Base-by-base conservation (phyloP, 2,888 invertebrate genomes). In the Cheilosia vernalis region DNA sequence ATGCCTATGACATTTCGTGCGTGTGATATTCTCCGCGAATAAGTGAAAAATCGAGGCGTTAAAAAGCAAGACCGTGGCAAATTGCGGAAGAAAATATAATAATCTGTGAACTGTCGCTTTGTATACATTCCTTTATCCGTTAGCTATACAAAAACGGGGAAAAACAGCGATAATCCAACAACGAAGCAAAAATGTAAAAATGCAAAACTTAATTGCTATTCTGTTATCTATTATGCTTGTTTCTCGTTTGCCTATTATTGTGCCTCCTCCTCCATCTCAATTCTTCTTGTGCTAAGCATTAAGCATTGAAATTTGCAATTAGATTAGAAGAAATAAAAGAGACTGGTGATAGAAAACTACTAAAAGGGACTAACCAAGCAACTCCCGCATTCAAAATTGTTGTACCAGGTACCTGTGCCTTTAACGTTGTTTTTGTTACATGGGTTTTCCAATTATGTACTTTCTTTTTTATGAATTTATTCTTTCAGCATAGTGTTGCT, bases 181-280 rank as follows among this genome's bases (percentile, higher is more conserved):
- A 66, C 64, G 55, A 78, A 69, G 53, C 37, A 60, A 21, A 66
- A 19, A 27, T 58, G 80, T 73, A 73, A 78, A 77, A 63, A 69
- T 82, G 77, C 70, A 82, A 79, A 84, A 70, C 69, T 55, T 55
- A 76, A 80, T 80, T 60, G 47, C 64, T 70, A 40, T 73, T 69
- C 21, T 70, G 58, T 64, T 81, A 78, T 78, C 73, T 69, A 47
- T 58, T 63, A 78, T 78, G 67, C 63, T 79, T 69, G 64, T 47
- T 84, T 74, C 80, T 66, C 64, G 74, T 61, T 74, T 73, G 53
- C 44, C 42, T 49, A 24, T 9, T 27, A 27, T 21, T n/a, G 15
- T 53, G 21, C 60, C 47, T 44, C 51, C 56, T 17, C 61, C 33
- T 44, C 30, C 53, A 17, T 37, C 55, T 42, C 37, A 56, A 56